Base-by-base conservation (phyloP, 2,888 invertebrate species). In the Tiphia femorata region DNA sequence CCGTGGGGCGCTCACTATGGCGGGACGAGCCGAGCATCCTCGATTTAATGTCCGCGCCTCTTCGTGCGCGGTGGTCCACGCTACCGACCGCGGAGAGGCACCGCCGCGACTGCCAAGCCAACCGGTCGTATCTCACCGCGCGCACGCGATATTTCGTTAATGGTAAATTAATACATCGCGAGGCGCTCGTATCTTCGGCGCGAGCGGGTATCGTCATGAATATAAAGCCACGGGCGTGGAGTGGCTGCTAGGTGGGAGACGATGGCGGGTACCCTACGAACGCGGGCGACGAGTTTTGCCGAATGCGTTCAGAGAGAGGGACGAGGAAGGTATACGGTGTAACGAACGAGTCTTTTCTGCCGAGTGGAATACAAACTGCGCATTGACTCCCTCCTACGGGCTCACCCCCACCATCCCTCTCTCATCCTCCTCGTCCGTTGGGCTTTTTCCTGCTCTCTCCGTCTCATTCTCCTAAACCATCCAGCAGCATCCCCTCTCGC, bases 341-440 rank as follows among this genome's bases (percentile, higher is more conserved):
- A 74, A 77, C 69, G 74, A 73, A 77, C 71, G 76, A 72, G 66
- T 76, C 73, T 73, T 74, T 74, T 72, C 69, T 63, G 56, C 60
- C 62, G 70, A 57, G 62, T 64, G 62, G 78, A 72, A 75, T 78
- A 78, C 77, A 75, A 77, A 77, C 77, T 70, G 77, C 72, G 71
- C 74, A 74, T 78, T 68, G 74, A 64, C 67, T 71, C 58, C 21
- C 42, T 16, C 29, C 40, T 25, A 25, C 35, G n/a, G 4, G 8
- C 35, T 5, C 10, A 35, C 35, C 35, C 10, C n/a, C 10, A n/a
- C 12, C 33, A 6, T 12, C n/a, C n/a, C 3, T 33, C 33, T 33
- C 33, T 33, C 62, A 62, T 35, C 23, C 23, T 43, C 50, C 19
- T 33, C 12, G 8, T 33, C 33, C 3, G 12, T 30, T 17, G n/a